These are phyloP conservation scores for Odocoileus hemionus DNA, from an alignment of 2,113 vertebrate genomes.

Conservation along the genomic window DNA sequence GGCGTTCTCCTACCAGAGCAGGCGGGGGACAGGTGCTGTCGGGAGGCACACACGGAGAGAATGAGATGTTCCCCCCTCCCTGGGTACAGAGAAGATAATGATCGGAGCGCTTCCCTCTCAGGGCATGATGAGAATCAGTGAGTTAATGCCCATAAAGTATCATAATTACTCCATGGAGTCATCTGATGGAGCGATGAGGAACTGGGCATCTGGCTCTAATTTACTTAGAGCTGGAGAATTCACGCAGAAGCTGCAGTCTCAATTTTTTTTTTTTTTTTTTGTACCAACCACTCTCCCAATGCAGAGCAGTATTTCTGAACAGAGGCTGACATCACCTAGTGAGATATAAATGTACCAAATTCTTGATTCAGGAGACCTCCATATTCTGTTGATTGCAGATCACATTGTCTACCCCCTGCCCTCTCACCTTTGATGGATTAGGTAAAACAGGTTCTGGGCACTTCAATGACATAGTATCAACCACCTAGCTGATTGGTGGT, in stretches of 20 bases:
- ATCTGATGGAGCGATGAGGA: slow-evolving; percentile 66
- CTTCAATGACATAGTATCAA: not conserved
- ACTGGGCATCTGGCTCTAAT: slow-evolving; percentile 76
- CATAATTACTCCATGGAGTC: slow-evolving; percentile 75
- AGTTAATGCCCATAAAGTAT: slow-evolving; percentile 75
- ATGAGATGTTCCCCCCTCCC: slow-evolving; percentile 32
- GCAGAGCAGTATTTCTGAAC: slow-evolving; percentile 7
- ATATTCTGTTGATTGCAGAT: not conserved
- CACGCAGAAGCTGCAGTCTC: slow-evolving; percentile 32
- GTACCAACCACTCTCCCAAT: not conserved
- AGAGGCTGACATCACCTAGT: not conserved
- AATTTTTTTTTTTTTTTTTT: slow-evolving; percentile 5
- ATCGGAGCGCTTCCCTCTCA: slow-evolving; percentile 61
- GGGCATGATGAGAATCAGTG: slow-evolving; percentile 64
- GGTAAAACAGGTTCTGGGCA: not conserved
- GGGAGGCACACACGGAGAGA: slow-evolving; percentile 29
- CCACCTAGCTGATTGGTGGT: not conserved
- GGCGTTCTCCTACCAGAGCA: not conserved
- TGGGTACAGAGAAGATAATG: slow-evolving; percentile 60
- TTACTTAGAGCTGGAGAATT: slow-evolving; percentile 69
- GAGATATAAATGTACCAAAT: not conserved
- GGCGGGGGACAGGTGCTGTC: slow-evolving; percentile 67
- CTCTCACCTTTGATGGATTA: not conserved
- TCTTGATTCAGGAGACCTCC: not conserved
- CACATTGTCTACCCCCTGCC: not conserved